Base-by-base conservation (phyloP, 2,113 vertebrate genomes). In the Oncorhynchus mykiss region DNA sequence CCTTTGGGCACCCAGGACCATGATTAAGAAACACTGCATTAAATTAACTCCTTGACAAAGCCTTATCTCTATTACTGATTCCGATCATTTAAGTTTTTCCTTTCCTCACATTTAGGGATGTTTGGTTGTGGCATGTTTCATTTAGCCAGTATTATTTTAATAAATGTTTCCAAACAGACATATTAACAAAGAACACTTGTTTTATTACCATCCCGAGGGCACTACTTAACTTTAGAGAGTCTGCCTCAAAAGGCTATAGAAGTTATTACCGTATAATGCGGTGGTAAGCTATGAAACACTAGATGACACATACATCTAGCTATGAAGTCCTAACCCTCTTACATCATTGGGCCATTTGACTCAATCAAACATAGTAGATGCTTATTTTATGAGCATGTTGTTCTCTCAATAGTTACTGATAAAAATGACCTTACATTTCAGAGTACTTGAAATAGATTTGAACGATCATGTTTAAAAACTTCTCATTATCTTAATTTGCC, bases 41-140 rank as follows among this genome's bases (percentile, higher is more conserved):
- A 72, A 72, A 72, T 57, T 9, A n/a, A 57, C 48, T 72, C 67
- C 67, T 68, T 8, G 31, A 39, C 29, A 9, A 68, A n/a, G 14
- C 66, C 60, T 39, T 64, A 22, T 73, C 57, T 45, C 71, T 27
- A 13, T 4, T 22, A 22, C 70, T 31, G 18, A 39, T 45, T 11
- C 39, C 8, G 2, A 3, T 7, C 62, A 7, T n/a, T 65, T 11
- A 18, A 7, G 29, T 60, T 65, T n/a, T 62, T 62, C 39, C n/a
- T 62, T 62, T 22, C 59, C n/a, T n/a, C 59, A n/a, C n/a, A 45
- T 45, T 45, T 45, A 12, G 39, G 39, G 39, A 62, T 62, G 59
- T 62, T 62, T 22, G n/a, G n/a, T 62, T 62, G 59, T 62, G 20
- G 16, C 18, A 22, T 62, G 59, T 62, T 62, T 16, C 8, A 22